Evolutionary conservation across 2,113 vertebrate species (phyloP), one percentile per base, ranked within the genome.

Genomic region (Nanger granti): DNA sequence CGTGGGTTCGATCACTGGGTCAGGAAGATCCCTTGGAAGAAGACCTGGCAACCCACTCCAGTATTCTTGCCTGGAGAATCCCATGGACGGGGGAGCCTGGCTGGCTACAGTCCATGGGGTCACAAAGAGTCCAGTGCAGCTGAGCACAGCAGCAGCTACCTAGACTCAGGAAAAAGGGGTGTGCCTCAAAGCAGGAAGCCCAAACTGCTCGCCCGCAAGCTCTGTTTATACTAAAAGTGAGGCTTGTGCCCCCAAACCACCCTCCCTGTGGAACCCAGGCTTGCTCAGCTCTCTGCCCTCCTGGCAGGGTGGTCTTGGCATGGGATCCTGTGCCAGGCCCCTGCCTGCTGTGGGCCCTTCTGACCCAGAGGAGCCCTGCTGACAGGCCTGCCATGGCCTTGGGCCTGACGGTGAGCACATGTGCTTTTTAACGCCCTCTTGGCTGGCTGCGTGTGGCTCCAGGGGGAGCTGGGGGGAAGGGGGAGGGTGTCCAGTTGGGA

Each of bases 301-400:
- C 37, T 87, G 64, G 18, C 87, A 49, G 47, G 76, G 37, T 52
- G 59, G 37, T 28, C 8, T 12, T 24, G 49, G 31, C 41, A 17
- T n/a, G 34, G 55, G 34, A 3, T 18, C 49, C 57, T 10, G 2
- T 24, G 10, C 54, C 86, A 0, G 0, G 59, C 59, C 41, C 44
- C 92, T 24, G 85, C 28, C 54, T 18, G 9, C 34, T 5, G 1
- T 4, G 73, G 26, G 37, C 6, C 34, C n/a, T 62, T 85, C 34
- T 41, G 64, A 76, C 54, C 80, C 86, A 55, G 69, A 66, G 89
- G 52, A 44, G 69, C 34, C 47, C 66, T 37, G 26, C 31, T 47
- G 60, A 29, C 44, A 62, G 13, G n/a, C 73, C 91, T 6, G 17
- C 86, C 37, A 2, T n/a, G 89, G 11, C 86, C 83, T 79, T 28